These are phyloP conservation scores for Drosophila limbata DNA, from an alignment of 2,888 invertebrate species.

Conservation along the genomic window DNA sequence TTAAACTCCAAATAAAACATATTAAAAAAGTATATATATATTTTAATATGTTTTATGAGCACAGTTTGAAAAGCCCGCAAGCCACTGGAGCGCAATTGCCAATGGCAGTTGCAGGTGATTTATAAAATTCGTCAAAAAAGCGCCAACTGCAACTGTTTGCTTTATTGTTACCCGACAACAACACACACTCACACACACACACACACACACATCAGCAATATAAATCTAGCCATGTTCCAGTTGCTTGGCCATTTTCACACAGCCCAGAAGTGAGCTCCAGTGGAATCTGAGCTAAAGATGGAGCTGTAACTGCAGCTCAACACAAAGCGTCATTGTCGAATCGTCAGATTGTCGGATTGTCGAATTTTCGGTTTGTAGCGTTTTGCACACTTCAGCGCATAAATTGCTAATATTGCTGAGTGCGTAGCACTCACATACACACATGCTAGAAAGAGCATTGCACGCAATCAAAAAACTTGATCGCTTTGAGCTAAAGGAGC, in stretches of 20 bases:
- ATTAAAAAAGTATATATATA: constrained; percentile 14
- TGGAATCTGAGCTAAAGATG: constrained; percentile 3
- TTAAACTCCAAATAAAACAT: constrained; percentile 24
- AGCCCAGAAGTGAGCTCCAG: constrained; percentile 4
- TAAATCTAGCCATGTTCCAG: constrained; percentile 20
- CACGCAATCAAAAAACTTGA: constrained; percentile 51
- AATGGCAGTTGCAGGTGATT: constrained; percentile 59
- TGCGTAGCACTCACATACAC: constrained; percentile 42
- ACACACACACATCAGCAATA: not conserved
- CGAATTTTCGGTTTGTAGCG: constrained; percentile 35
- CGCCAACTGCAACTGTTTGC: constrained; percentile 30
- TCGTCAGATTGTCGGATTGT: constrained; percentile 27
- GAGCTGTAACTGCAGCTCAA: constrained; percentile 14
- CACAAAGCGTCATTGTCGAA: constrained; percentile 14
- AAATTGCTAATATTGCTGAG: constrained; percentile 77
- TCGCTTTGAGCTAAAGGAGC: constrained; percentile 1
- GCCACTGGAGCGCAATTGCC: constrained; percentile 40
- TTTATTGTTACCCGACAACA: constrained; percentile 39
- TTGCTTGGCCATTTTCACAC: constrained; percentile 12
- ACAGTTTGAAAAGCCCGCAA: constrained; percentile 21
- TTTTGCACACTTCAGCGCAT: constrained; percentile 68
- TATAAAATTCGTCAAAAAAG: constrained; percentile 68
- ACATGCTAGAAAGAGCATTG: constrained; percentile 50
- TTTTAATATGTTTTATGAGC: constrained; percentile 70
- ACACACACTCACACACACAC: not conserved